Evolutionary conservation across 2,888 invertebrate genomes (phyloP).

Genomic region (Acrobasis suavella): DNA sequence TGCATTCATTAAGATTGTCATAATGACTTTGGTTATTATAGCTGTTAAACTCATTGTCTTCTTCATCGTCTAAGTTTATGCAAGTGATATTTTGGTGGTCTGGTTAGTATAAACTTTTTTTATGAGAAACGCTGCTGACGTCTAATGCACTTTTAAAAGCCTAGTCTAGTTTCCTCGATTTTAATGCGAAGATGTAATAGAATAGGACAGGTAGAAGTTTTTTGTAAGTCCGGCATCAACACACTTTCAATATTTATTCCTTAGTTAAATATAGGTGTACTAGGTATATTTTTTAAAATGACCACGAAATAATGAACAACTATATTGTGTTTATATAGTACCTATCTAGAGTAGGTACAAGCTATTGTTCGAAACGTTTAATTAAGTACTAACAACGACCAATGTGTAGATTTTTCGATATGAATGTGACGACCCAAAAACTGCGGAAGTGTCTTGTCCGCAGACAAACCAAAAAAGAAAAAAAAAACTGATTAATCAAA

Average conservation of each 20-base stretch:
- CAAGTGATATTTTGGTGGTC: constrained; percentile 4
- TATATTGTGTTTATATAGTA: too few relatives aligned
- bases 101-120: background rate
- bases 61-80: background rate
- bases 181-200: too few relatives aligned
- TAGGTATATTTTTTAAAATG: too few relatives aligned
- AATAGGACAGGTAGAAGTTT: too few relatives aligned
- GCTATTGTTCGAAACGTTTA: background rate
- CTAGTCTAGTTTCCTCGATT: too few relatives aligned
- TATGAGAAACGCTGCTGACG: background rate
- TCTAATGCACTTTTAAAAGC: too few relatives aligned
- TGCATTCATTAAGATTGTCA: constrained; percentile 17
- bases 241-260: too few relatives aligned
- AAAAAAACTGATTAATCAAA: constrained; percentile 16
- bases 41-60: constrained; percentile 7
- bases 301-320: too few relatives aligned
- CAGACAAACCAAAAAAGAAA: constrained; percentile 5
- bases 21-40: constrained; percentile 7
- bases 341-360: background rate
- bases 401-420: background rate
- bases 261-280: too few relatives aligned
- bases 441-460: constrained; percentile 16
- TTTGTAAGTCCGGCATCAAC: too few relatives aligned
- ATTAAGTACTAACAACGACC: background rate
- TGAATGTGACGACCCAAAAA: constrained; percentile 13